Conservation (phyloP, 2,797 vertebrate species). For the Gastrophryne carolinensis region DNA sequence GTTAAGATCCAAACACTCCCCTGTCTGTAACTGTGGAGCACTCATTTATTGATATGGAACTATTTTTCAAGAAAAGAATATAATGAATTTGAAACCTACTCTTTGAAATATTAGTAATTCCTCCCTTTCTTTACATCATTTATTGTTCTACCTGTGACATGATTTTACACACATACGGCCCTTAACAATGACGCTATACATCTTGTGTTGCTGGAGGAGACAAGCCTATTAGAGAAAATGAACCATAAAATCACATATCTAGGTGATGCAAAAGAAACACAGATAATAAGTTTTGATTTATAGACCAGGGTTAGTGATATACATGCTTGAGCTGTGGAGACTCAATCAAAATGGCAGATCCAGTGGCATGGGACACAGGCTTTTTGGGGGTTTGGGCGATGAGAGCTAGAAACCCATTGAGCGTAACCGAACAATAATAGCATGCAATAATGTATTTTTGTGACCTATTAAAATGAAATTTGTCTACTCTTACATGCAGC, state of each 20-base stretch:
- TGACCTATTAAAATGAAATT: conserved; percentile 18
- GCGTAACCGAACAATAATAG: conserved; percentile 24
- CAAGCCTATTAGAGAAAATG: conserved; percentile 29
- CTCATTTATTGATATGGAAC: too few species aligned
- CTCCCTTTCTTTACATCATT: background rate
- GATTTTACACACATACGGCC: background rate
- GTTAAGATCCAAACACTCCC: too few species aligned
- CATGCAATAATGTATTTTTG: background rate
- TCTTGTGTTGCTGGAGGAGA: conserved; percentile 23
- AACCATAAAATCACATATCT: conserved; percentile 36
- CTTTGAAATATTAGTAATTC: background rate
- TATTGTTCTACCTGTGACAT: background rate
- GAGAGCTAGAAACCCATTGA: background rate
- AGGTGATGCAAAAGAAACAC: conserved; percentile 30
- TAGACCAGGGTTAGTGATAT: conserved; percentile 29
- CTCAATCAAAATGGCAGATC: conserved; percentile 40
- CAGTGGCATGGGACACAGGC: conserved; percentile 5
- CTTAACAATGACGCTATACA: conserved; percentile 19
- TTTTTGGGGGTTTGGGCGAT: conserved; percentile 12
- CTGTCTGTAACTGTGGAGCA: too few species aligned
- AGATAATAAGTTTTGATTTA: conserved; percentile 39
- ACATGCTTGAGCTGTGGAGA: conserved; percentile 29
- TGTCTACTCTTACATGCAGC: background rate
- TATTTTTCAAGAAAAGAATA: too few species aligned
- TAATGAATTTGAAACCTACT: too few species aligned